Conservation (phyloP, 2,888 invertebrate species). For the Cheilosia urbana region DNA sequence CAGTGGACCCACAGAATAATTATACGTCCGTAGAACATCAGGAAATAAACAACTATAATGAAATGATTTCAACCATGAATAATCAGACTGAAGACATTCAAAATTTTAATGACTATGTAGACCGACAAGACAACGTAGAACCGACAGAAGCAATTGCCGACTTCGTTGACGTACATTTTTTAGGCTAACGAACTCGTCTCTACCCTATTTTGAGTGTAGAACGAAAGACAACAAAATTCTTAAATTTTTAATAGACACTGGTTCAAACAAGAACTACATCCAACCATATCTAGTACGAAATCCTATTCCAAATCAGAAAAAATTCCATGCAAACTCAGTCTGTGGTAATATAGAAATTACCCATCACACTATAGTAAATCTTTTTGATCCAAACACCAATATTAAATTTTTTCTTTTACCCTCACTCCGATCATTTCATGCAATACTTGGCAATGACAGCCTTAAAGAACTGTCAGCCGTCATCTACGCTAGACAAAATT, state of each 20-base stretch:
- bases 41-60: slow-evolving; percentile 29
- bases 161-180: slow-evolving; percentile 7
- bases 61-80: slow-evolving; percentile 29
- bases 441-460: slow-evolving; percentile 37
- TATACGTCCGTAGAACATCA: slow-evolving; percentile 6
- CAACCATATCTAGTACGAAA: neutral
- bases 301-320: slow-evolving; percentile 27
- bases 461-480: slow-evolving; percentile 42
- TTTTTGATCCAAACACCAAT: too few species aligned
- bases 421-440: neutral
- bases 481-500: too few species aligned
- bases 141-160: slow-evolving; percentile 16
- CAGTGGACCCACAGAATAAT: slow-evolving; percentile 10
- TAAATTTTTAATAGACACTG: neutral
- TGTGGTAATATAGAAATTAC: slow-evolving; percentile 28
- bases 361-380: slow-evolving; percentile 33
- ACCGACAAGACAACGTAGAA: slow-evolving; percentile 22
- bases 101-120: slow-evolving; percentile 16
- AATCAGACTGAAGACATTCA: slow-evolving; percentile 9
- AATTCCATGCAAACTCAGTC: slow-evolving; percentile 11
- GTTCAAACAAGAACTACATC: neutral
- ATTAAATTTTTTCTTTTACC: slow-evolving; percentile 38
- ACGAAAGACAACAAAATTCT: neutral
- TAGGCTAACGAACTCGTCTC: too few species aligned
- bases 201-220: too few species aligned